Conservation (phyloP, 2,888 invertebrate genomes). For the Chymomyza procnemis region DNA sequence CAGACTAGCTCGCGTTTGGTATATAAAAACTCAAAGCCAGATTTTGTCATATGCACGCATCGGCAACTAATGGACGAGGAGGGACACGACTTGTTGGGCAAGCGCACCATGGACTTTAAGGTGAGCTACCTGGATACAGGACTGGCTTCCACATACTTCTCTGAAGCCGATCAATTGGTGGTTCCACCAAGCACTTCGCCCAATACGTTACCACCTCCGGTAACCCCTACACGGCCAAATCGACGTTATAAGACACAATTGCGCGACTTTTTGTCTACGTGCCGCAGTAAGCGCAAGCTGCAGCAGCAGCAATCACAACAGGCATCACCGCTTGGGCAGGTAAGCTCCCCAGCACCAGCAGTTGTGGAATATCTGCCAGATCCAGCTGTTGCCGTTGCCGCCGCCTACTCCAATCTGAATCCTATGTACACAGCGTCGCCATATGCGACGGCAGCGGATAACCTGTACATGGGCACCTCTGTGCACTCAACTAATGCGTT, state of each 20-base stretch:
- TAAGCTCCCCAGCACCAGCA: slow-evolving; percentile 78
- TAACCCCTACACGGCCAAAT: slow-evolving; percentile 89
- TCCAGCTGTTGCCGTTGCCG: slow-evolving; percentile 83
- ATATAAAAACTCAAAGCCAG: slow-evolving; percentile 99
- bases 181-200: slow-evolving; percentile 81
- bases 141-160: slow-evolving; percentile 93
- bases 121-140: slow-evolving; percentile 96
- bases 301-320: slow-evolving; percentile 78
- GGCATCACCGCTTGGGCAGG: slow-evolving; percentile 77
- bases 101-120: slow-evolving; percentile 99
- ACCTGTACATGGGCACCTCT: slow-evolving; percentile 79
- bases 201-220: slow-evolving; percentile 81
- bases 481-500: slow-evolving; percentile 84
- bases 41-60: slow-evolving; percentile 99
- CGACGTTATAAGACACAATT: slow-evolving; percentile 96
- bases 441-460: slow-evolving; percentile 85
- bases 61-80: slow-evolving; percentile 99
- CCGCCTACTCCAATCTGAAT: slow-evolving; percentile 88
- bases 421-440: slow-evolving; percentile 88
- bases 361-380: slow-evolving; percentile 79
- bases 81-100: slow-evolving; percentile 96
- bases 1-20: slow-evolving; percentile 97
- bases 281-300: slow-evolving; percentile 88
- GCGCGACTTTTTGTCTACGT: slow-evolving; percentile 94
- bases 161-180: slow-evolving; percentile 89